These are phyloP conservation scores for Drosophila borborema DNA, from an alignment of 2,888 invertebrate genomes.

Conservation along the genomic window DNA sequence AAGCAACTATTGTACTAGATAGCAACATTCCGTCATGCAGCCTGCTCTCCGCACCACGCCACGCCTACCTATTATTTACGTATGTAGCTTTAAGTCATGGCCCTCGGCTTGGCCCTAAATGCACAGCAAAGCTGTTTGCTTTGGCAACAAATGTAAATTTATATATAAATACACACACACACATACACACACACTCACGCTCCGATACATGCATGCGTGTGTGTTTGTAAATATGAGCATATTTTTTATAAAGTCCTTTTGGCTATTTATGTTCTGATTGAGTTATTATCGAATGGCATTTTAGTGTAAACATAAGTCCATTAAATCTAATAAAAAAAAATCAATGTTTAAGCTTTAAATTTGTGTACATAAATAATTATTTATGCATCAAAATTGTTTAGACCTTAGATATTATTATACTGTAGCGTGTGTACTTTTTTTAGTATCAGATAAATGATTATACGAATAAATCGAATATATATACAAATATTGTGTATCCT, in stretches of 20 bases:
- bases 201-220: background rate
- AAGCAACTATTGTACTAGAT: slow-evolving; percentile 63
- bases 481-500: background rate
- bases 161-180: slow-evolving; percentile 11
- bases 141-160: slow-evolving; percentile 59
- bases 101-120: slow-evolving; percentile 60
- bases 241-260: slow-evolving; percentile 19
- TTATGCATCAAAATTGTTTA: background rate
- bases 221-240: slow-evolving; percentile 28
- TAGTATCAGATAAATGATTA: background rate
- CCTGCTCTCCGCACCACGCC: background rate
- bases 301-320: slow-evolving; percentile 24
- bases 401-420: background rate
- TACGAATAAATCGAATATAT: slow-evolving; percentile 21
- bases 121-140: slow-evolving; percentile 58
- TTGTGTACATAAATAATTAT: background rate
- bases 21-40: background rate
- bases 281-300: slow-evolving; percentile 39
- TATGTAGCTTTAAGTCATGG: slow-evolving; percentile 38
- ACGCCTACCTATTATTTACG: slow-evolving; percentile 14
- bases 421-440: background rate
- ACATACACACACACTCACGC: slow-evolving; percentile 1
- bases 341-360: slow-evolving; percentile 24
- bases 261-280: slow-evolving; percentile 35
- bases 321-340: slow-evolving; percentile 16